These are phyloP conservation scores for Drosophila murphyi DNA, from an alignment of 1,140 invertebrate species.

Conservation along the genomic window DNA sequence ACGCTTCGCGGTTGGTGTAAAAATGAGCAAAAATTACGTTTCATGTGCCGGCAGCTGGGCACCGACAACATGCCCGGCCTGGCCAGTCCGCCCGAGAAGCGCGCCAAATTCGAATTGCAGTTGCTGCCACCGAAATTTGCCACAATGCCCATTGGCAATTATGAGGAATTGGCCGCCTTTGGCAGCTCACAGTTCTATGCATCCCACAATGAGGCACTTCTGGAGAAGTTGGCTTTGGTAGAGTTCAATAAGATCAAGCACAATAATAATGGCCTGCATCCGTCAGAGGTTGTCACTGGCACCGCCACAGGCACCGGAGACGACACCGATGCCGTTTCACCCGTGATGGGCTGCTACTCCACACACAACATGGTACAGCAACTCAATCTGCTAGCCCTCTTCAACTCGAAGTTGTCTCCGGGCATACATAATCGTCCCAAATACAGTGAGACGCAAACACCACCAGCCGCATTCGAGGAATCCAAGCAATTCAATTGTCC, in stretches of 20 bases:
- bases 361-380: conserved; percentile 62
- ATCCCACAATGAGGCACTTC: conserved; percentile 60
- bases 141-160: conserved; percentile 47
- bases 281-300: conserved; percentile 71
- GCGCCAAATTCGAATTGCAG: conserved; percentile 75
- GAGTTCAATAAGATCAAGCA: conserved; percentile 61
- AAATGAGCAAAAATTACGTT: conserved; percentile 90
- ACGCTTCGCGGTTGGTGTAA: conserved; percentile 94
- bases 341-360: conserved; percentile 53
- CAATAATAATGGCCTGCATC: conserved; percentile 79
- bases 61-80: conserved; percentile 85
- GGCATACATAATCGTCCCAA: conserved; percentile 10
- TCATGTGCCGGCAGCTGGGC: conserved; percentile 88
- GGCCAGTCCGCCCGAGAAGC: conserved; percentile 85
- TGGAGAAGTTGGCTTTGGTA: conserved; percentile 68
- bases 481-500: conserved; percentile 54
- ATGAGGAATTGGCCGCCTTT: conserved; percentile 65
- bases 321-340: conserved; percentile 14
- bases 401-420: conserved; percentile 62
- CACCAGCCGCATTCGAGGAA: conserved; percentile 33
- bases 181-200: conserved; percentile 57
- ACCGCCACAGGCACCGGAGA: conserved; percentile 3
- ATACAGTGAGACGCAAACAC: background rate
- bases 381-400: conserved; percentile 62
- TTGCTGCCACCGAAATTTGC: conserved; percentile 74